phyloP scores from a whole-genome alignment of 2,113 vertebrate genomes.

The Lampris incognitus region DNA sequence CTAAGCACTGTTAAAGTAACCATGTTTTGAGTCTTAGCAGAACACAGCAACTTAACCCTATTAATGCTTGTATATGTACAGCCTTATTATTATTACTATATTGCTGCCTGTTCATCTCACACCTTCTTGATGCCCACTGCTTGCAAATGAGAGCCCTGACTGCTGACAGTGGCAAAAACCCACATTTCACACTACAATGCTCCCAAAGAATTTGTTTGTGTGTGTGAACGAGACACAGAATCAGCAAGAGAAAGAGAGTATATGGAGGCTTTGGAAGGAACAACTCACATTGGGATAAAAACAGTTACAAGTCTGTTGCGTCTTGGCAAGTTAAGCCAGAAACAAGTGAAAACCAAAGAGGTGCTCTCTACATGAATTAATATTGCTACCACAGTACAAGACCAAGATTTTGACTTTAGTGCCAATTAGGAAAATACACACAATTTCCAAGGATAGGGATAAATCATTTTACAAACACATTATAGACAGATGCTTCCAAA shows the following conservation, averaged over 20 bases:
- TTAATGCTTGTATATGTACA: conserved; percentile 43
- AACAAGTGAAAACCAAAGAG: too few relatives aligned
- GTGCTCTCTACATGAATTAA: too few relatives aligned
- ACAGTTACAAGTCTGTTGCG: too few relatives aligned
- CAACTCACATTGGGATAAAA: too few relatives aligned
- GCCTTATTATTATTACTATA: conserved; percentile 54
- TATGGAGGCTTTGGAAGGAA: background rate
- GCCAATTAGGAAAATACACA: too few relatives aligned
- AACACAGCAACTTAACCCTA: conserved; percentile 32
- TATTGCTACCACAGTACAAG: too few relatives aligned
- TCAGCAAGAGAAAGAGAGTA: too few relatives aligned
- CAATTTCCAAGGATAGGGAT: too few relatives aligned
- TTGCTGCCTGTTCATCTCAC: background rate
- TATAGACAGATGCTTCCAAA: background rate
- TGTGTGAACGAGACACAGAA: background rate
- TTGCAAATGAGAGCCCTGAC: conserved; percentile 20
- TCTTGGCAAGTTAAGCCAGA: too few relatives aligned
- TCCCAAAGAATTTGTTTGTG: conserved; percentile 13
- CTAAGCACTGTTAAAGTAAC: conserved; percentile 53
- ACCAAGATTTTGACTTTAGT: too few relatives aligned
- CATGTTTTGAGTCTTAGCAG: conserved; percentile 42
- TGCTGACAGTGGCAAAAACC: conserved; percentile 67
- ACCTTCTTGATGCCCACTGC: background rate
- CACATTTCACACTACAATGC: conserved; percentile 59
- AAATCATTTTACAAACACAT: too few relatives aligned